Evolutionary conservation across 1,140 invertebrate genomes (phyloP).

Genomic region (Brachionus sp.): DNA sequence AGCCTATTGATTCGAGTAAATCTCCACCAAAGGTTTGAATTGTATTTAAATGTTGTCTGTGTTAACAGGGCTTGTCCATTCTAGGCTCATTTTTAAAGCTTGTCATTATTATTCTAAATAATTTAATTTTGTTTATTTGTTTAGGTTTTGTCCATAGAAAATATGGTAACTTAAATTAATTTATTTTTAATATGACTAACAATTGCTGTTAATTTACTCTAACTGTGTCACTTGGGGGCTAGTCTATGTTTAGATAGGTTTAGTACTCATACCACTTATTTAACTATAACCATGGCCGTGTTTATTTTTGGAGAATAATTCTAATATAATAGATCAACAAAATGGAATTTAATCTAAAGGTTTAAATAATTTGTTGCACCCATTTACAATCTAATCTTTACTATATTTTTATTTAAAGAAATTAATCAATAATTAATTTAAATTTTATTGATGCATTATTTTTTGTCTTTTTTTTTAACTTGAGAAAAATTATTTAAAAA

Average conservation of each 20-base stretch:
- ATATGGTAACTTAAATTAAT: slow-evolving; percentile 23
- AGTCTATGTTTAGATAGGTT: background rate
- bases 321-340: too few species aligned
- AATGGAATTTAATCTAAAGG: too few species aligned
- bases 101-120: background rate
- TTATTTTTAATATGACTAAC: background rate
- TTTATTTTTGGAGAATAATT: too few species aligned
- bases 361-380: too few species aligned
- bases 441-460: too few species aligned
- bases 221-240: background rate
- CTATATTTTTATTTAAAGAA: too few species aligned
- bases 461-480: too few species aligned
- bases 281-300: too few species aligned
- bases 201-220: background rate
- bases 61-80: background rate
- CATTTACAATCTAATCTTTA: too few species aligned
- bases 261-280: too few species aligned
- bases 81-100: background rate
- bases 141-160: slow-evolving; percentile 20
- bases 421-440: too few species aligned
- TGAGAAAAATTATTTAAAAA: too few species aligned
- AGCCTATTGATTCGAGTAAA: slow-evolving; percentile 22
- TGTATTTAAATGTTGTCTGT: slow-evolving; percentile 17
- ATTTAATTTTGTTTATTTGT: background rate
- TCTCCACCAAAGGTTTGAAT: slow-evolving; percentile 25